Evolutionary conservation across 2,888 invertebrate genomes (phyloP), one percentile per base, ranked within the genome.

Genomic region (Orthonevra nobilis): DNA sequence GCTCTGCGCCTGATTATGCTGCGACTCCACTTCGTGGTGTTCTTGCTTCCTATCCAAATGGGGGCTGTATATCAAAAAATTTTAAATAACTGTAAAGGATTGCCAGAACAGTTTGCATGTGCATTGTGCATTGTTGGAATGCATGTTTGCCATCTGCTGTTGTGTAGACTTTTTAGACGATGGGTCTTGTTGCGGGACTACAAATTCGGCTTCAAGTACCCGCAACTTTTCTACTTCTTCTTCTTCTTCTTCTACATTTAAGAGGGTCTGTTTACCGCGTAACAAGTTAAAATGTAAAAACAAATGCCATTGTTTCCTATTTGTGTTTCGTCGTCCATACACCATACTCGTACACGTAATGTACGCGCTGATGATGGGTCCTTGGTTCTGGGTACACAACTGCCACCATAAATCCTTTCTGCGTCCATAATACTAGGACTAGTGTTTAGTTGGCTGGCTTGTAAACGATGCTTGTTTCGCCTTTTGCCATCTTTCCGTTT

Each of bases 241-340:
- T 63, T 12, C 32, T 38, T 10, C 38, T 34, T 58, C 38, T 60
- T 26, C 44, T n/a, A n/a, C n/a, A n/a, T n/a, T 46, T 48, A 40
- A 14, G 36, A 56, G 69, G 75, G 56, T 58, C 70, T 70, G 70
- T 60, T 77, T 70, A 58, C 75, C 42, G 52, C 58, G 70, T 77
- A 70, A 77, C 75, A 77, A 77, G 75, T 77, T 77, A 64, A 70
- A 70, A 77, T 77, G 75, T 77, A 70, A 52, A 64, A 77, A 70
- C 70, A 70, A 77, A 70, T 70, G 52, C 75, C 63, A 58, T 58
- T 64, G 58, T 77, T 50, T 26, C 36, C 15, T 69, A 34, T 56
- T 56, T 56, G 54, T 56, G 20, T 61, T 68, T 30, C 50, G 38
- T 63, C 14, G 38, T 63, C 14, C 36, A 50, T 50, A 48, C 48